Evolutionary conservation across 2,113 vertebrate genomes (phyloP), one percentile per base, ranked within the genome.

Genomic region (Crotalus horridus): DNA sequence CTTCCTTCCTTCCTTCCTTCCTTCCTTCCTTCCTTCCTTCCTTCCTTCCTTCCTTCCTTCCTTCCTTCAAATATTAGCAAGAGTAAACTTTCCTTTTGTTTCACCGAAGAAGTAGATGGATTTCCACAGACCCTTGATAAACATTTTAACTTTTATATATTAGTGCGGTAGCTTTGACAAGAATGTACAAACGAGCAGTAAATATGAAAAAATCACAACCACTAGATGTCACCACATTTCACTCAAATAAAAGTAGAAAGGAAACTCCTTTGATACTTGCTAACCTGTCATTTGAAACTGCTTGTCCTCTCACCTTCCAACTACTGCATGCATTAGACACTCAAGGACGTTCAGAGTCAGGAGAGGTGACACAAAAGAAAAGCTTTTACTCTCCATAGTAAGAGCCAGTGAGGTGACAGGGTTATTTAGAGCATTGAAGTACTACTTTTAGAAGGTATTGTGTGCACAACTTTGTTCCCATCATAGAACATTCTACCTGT

Each of bases 181-280:
- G 55, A 93, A n/a, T 43, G 12, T 15, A 48, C 17, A 46, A 39
- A 61, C 53, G 17, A 91, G 94, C 92, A 93, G 64, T 15, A 69
- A 69, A 69, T 69, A 13, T 96, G 92, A 87, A 58, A 74, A 81
- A 9, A 94, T 55, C 11, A 0, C 0, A 55, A 46, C 97, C 97
- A 95, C 96, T 96, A 97, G 97, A 92, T 97, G 97, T 97, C 94
- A 95, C 95, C 94, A 94, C 91, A 85, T 96, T 95, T 96, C 97
- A 95, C 94, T 90, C 94, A 95, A 94, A 0, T 39, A 12, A 93
- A 89, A 56, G 58, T 89, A 89, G 43, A 61, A 58, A 4, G 0
- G 13, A 29, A 88, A 53, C 0, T 11, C 17, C 1, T 24, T 6
- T 48, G 17, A 26, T 29, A 0, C 15, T 61, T 23, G 51, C 93